Percentiles rank a stretch among this genome's conserved stretches.
phyloP scores from a whole-genome alignment of 2,797 vertebrate species.

The Megalops cyprinoides region DNA sequence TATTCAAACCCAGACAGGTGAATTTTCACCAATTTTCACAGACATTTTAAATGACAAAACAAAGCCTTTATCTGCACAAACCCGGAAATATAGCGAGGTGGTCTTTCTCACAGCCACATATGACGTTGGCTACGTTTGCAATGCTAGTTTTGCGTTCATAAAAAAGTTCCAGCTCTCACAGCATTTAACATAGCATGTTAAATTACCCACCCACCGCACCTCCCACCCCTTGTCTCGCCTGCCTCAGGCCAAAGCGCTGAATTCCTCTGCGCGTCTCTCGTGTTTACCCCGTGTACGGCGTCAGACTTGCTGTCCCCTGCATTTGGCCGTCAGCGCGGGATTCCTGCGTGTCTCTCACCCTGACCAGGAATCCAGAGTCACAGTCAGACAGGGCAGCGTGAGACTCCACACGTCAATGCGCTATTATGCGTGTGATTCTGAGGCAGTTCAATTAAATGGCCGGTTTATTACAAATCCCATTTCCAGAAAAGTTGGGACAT shows the following conservation, averaged over 20 bases:
- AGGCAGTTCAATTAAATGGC: neutral
- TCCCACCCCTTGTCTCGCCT: neutral
- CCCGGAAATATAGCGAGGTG: too few species aligned
- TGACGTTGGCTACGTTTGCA: too few species aligned
- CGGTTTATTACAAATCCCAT: too few species aligned
- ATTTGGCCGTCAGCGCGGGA: conserved; percentile 12
- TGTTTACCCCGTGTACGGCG: conserved; percentile 1
- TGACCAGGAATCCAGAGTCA: neutral
- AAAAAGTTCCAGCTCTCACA: neutral
- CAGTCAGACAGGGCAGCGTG: conserved; percentile 10
- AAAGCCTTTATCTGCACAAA: too few species aligned
- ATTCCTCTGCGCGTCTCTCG: neutral
- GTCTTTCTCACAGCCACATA: too few species aligned
- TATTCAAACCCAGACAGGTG: too few species aligned
- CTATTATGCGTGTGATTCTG: neutral
- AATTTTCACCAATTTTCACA: too few species aligned
- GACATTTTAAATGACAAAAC: too few species aligned
- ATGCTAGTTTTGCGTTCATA: neutral
- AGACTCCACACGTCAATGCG: neutral
- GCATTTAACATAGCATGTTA: neutral
- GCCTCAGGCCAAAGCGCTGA: neutral
- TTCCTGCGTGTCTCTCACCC: conserved; percentile 20
- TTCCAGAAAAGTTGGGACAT: too few species aligned
- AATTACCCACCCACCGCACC: neutral
- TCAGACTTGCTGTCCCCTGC: neutral